phyloP scores from a whole-genome alignment of 2,888 invertebrate genomes.

The Maniola hyperantus region DNA sequence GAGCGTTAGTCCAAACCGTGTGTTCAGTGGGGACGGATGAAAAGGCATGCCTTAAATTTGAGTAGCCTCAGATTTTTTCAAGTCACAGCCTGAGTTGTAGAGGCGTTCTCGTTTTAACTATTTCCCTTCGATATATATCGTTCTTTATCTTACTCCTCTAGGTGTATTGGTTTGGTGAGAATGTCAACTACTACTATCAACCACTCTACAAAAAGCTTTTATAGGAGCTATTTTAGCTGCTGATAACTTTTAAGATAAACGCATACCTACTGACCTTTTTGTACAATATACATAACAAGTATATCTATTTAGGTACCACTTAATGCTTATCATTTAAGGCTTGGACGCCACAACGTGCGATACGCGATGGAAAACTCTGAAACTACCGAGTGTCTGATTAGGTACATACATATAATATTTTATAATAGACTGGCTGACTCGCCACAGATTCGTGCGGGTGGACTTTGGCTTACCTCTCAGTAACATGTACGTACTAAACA shows the following conservation, averaged over 20 bases:
- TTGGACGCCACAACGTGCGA: not conserved
- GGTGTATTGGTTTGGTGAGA: not conserved
- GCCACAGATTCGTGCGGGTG: too few species aligned
- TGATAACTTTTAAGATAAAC: constrained; percentile 4
- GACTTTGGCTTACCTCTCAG: too few species aligned
- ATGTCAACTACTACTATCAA: not conserved
- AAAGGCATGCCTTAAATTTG: too few species aligned
- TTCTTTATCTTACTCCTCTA: not conserved
- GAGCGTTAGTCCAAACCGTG: too few species aligned
- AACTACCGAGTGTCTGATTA: too few species aligned
- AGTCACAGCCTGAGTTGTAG: not conserved
- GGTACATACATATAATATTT: too few species aligned
- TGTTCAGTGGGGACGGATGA: too few species aligned
- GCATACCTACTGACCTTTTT: not conserved
- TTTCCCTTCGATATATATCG: not conserved
- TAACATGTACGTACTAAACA: too few species aligned
- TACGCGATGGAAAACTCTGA: too few species aligned
- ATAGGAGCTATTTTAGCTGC: not conserved
- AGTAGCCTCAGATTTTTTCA: not conserved
- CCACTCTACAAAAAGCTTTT: constrained; percentile 9
- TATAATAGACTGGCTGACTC: too few species aligned
- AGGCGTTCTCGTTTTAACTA: not conserved
- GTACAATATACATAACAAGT: not conserved
- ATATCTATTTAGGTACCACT: not conserved
- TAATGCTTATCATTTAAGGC: constrained; percentile 7